Evolutionary conservation across 2,797 vertebrate genomes (phyloP).

Genomic region (Peromyscus eremicus): DNA sequence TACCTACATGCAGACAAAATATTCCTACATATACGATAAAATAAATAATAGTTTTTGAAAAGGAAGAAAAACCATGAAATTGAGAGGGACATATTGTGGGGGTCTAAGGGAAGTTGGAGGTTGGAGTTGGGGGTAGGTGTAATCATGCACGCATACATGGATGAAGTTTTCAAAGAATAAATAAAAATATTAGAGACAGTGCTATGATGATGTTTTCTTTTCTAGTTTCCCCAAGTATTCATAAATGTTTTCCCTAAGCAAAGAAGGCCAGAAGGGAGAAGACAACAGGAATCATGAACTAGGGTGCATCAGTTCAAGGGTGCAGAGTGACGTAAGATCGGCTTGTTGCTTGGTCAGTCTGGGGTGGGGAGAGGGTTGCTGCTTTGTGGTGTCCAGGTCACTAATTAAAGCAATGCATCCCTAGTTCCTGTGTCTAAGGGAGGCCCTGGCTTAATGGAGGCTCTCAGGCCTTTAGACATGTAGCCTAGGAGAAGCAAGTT

Average conservation of each 20-base stretch:
- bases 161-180: neutral
- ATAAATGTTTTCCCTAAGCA: neutral
- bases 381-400: neutral
- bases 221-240: neutral
- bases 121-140: neutral
- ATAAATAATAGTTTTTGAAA: neutral
- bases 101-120: neutral
- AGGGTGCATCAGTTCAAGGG: fast-evolving
- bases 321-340: neutral
- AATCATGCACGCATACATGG: neutral
- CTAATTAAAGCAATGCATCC: neutral
- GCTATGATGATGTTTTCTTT: neutral
- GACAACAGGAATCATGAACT: neutral
- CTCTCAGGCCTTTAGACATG: neutral
- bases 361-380: neutral
- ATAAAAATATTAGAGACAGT: neutral
- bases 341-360: neutral
- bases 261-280: neutral
- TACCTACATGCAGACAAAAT: neutral
- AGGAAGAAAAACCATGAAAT: neutral
- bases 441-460: neutral
- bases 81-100: neutral
- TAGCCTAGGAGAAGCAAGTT: neutral
- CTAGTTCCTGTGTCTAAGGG: neutral
- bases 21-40: neutral